A percentile compares a stretch with the other conserved stretches of the same genome.
phyloP scores from a whole-genome alignment of 2,888 invertebrate genomes.

The Nemotelus nigrinus region DNA sequence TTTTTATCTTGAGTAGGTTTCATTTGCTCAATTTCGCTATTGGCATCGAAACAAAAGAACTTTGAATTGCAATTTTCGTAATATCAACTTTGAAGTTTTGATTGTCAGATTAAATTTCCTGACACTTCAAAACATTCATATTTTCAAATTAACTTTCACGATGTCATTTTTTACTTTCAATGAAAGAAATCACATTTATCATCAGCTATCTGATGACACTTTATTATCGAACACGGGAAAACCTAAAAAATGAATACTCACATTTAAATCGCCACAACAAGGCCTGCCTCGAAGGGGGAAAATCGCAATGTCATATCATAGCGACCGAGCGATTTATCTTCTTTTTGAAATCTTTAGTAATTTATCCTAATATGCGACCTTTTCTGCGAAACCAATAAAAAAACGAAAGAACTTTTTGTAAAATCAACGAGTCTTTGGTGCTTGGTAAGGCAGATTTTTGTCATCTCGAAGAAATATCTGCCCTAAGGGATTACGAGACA shows the following conservation, averaged over 20 bases:
- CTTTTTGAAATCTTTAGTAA: slow-evolving; percentile 42
- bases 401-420: slow-evolving; percentile 20
- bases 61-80: no score
- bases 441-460: neutral
- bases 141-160: neutral
- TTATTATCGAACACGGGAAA: slow-evolving; percentile 21
- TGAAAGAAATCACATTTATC: slow-evolving; percentile 34
- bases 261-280: neutral
- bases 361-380: slow-evolving; percentile 45
- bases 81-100: no score
- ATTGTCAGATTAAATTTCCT: no score
- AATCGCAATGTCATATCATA: slow-evolving; percentile 38
- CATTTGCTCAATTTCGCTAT: no score
- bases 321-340: slow-evolving; percentile 33
- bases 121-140: no score
- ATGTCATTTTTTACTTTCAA: slow-evolving; percentile 28
- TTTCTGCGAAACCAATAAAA: slow-evolving; percentile 24
- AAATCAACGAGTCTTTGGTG: slow-evolving; percentile 14
- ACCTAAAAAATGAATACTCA: neutral
- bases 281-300: slow-evolving; percentile 7
- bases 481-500: slow-evolving; percentile 14
- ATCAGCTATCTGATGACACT: slow-evolving; percentile 41
- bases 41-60: no score
- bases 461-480: slow-evolving; percentile 32
- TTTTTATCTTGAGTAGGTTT: no score